These are phyloP conservation scores for Drosophila flavopinicola DNA, from an alignment of 2,888 invertebrate species.

Conservation along the genomic window DNA sequence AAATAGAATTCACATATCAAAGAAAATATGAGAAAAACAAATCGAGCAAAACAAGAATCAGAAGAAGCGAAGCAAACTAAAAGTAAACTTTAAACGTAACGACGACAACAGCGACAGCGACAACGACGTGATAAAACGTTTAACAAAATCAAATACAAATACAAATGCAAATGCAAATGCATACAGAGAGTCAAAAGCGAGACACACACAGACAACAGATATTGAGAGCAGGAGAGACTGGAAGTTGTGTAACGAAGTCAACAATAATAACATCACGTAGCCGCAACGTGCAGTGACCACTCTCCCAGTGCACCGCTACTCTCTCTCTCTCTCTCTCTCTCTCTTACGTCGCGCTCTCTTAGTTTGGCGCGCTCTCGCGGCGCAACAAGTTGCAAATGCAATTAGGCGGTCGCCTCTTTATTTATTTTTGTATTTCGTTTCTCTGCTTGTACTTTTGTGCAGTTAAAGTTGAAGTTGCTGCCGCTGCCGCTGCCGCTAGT, in stretches of 20 bases:
- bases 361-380: conserved; percentile 17
- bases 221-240: conserved; percentile 36
- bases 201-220: conserved; percentile 14
- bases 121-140: conserved; percentile 72
- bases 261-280: conserved; percentile 73
- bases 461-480: conserved; percentile 63
- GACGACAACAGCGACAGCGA: conserved; percentile 17
- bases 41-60: conserved; percentile 55
- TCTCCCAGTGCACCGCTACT: conserved; percentile 17
- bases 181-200: conserved; percentile 21
- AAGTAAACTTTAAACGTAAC: conserved; percentile 54
- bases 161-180: conserved; percentile 36
- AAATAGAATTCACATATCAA: conserved; percentile 71
- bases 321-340: background rate
- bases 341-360: conserved; percentile 20
- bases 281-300: conserved; percentile 60
- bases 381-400: conserved; percentile 71
- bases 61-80: conserved; percentile 38
- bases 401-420: conserved; percentile 28
- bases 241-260: conserved; percentile 66
- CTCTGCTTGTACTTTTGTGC: conserved; percentile 47
- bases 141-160: conserved; percentile 58
- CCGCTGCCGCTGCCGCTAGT: conserved; percentile 22
- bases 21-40: conserved; percentile 68
- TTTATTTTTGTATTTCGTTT: conserved; percentile 24